These are phyloP conservation scores for Odocoileus virginianus DNA, from an alignment of 2,113 vertebrate genomes.

Conservation along the genomic window DNA sequence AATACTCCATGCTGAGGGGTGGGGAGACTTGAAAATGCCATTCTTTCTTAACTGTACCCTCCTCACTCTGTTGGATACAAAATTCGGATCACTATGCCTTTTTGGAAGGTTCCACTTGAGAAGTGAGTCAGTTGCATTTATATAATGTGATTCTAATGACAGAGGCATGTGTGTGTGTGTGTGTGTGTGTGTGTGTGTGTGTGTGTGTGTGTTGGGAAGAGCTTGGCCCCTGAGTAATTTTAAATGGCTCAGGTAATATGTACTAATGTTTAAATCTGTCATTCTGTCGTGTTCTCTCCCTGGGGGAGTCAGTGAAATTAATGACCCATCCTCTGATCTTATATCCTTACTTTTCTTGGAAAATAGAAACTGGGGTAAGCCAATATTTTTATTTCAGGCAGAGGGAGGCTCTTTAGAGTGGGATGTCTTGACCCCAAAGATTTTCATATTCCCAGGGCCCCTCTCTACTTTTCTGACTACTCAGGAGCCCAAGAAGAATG, in stretches of 20 bases:
- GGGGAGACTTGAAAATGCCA: neutral
- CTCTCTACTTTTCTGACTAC: neutral
- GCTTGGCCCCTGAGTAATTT: neutral
- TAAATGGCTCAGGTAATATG: neutral
- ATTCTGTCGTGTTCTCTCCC: neutral
- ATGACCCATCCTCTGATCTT: neutral
- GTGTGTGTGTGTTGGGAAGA: accelerated
- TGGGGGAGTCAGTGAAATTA: neutral
- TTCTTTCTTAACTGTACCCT: neutral
- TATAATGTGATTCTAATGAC: neutral
- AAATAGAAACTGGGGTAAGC: neutral
- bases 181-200: neutral
- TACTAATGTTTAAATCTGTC: neutral
- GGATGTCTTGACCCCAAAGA: accelerated
- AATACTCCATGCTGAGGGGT: neutral
- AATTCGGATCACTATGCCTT: neutral
- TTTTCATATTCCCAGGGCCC: neutral
- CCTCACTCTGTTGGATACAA: neutral
- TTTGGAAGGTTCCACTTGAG: neutral
- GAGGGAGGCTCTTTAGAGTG: neutral
- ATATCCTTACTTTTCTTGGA: neutral
- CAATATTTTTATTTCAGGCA: neutral
- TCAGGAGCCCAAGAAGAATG: neutral
- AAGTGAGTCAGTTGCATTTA: neutral
- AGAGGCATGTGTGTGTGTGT: accelerated